phyloP scores from a whole-genome alignment of 2,888 invertebrate genomes.

The Synanthedon tipuliformis region DNA sequence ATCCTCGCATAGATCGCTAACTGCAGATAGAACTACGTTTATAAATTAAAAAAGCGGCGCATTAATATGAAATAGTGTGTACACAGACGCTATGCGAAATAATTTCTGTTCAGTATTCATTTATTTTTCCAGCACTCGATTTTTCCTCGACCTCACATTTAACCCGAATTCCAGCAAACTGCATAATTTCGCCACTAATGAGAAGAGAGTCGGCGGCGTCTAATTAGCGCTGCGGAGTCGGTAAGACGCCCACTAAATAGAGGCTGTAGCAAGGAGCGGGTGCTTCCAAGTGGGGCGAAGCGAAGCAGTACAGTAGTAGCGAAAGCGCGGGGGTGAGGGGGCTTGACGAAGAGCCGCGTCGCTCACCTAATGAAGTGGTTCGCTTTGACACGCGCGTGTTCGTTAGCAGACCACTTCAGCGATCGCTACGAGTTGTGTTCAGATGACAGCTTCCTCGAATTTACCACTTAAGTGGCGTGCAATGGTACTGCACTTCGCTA shows the following conservation, averaged over 20 bases:
- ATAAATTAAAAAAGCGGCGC: not conserved
- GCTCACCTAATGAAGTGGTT: slow-evolving; percentile 69
- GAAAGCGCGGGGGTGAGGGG: slow-evolving; percentile 8
- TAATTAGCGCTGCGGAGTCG: slow-evolving; percentile 61
- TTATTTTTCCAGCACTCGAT: slow-evolving; percentile 34
- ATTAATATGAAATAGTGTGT: not conserved
- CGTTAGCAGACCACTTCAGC: slow-evolving; percentile 66
- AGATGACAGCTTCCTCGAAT: slow-evolving; percentile 63
- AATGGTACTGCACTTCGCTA: slow-evolving; percentile 45
- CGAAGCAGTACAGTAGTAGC: not conserved
- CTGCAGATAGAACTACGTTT: not conserved
- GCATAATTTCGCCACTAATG: slow-evolving; percentile 68
- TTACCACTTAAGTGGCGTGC: slow-evolving; percentile 64
- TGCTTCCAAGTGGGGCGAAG: slow-evolving; percentile 1
- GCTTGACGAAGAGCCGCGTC: slow-evolving; percentile 29
- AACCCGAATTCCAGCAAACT: slow-evolving; percentile 63
- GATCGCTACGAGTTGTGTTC: slow-evolving; percentile 51
- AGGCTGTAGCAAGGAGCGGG: slow-evolving; percentile 20
- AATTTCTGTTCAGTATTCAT: not conserved
- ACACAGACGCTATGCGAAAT: not conserved
- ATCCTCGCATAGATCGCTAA: not conserved
- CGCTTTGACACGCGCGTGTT: slow-evolving; percentile 70
- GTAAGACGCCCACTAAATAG: slow-evolving; percentile 63
- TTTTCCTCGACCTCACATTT: slow-evolving; percentile 49
- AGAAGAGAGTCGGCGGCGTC: slow-evolving; percentile 59